Evolutionary conservation across 1,140 invertebrate genomes (phyloP).

Genomic region (Armadillidium nasatum): DNA sequence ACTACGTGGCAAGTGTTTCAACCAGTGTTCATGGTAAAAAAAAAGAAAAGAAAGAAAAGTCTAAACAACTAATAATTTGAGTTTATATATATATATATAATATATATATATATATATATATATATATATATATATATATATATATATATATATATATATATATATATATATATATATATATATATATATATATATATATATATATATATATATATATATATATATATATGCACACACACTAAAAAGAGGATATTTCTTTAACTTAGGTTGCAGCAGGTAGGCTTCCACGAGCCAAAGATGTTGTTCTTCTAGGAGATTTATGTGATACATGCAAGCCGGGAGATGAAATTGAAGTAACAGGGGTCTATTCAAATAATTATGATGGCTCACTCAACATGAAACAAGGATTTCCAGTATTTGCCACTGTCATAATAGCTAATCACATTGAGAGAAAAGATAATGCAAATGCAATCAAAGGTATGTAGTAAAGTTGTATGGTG

Average conservation of each 20-base stretch:
- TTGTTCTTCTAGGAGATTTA: constrained; percentile 88
- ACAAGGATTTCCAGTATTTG: constrained; percentile 93
- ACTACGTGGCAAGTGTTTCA: too few relatives aligned
- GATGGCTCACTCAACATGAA: constrained; percentile 93
- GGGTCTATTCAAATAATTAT: constrained; percentile 96
- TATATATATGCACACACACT: not conserved
- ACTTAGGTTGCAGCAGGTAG: constrained; percentile 71
- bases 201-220: too few relatives aligned
- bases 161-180: too few relatives aligned
- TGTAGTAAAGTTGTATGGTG: not conserved
- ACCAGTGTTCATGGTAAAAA: too few relatives aligned
- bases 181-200: too few relatives aligned
- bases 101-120: too few relatives aligned
- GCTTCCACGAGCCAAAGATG: constrained; percentile 96
- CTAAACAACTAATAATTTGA: too few relatives aligned
- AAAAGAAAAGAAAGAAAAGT: too few relatives aligned
- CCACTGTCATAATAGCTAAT: constrained; percentile 95
- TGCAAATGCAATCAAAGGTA: constrained; percentile 68
- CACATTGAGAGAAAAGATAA: constrained; percentile 90
- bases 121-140: too few relatives aligned
- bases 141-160: too few relatives aligned
- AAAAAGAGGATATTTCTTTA: not conserved
- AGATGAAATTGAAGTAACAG: constrained; percentile 74
- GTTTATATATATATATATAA: too few relatives aligned
- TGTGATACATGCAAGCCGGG: constrained; percentile 97